Evolutionary conservation across 2,113 vertebrate genomes (phyloP).

Genomic region (Columbina picui): DNA sequence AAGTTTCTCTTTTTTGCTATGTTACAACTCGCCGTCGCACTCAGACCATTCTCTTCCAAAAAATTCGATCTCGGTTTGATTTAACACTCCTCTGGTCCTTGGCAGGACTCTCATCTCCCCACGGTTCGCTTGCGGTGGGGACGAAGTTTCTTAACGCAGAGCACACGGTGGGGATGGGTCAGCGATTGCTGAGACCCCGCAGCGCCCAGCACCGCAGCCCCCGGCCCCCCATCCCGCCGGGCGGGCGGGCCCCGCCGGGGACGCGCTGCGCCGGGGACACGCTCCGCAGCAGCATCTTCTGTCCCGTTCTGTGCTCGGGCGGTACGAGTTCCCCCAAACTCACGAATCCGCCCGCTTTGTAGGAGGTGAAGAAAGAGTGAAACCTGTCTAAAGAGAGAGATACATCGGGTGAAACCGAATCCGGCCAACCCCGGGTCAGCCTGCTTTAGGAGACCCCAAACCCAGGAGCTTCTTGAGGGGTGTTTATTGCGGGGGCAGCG

Average conservation of each 20-base stretch:
- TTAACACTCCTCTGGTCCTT: neutral
- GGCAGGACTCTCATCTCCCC: neutral
- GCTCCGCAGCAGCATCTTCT: neutral
- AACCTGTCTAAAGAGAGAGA: neutral
- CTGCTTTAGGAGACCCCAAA: neutral
- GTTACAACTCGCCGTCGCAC: neutral
- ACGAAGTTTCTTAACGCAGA: neutral
- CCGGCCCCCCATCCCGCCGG: neutral
- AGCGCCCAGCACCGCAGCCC: neutral
- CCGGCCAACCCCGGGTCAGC: neutral
- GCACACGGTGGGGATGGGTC: neutral
- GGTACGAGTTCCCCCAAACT: neutral
- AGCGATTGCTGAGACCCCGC: neutral
- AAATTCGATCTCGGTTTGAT: accelerated
- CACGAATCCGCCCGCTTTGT: neutral
- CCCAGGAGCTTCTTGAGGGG: neutral
- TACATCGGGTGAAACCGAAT: too few species aligned
- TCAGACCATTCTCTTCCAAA: neutral
- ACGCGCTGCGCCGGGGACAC: neutral
- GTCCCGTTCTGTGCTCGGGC: too few species aligned
- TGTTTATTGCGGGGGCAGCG: neutral
- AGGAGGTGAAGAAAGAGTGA: neutral
- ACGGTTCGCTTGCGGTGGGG: neutral
- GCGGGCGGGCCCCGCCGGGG: neutral
- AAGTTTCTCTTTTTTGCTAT: neutral